Evolutionary conservation across 1,140 invertebrate genomes (phyloP), one percentile per base, ranked within the genome.

Genomic region (Monomorium pharaonis): DNA sequence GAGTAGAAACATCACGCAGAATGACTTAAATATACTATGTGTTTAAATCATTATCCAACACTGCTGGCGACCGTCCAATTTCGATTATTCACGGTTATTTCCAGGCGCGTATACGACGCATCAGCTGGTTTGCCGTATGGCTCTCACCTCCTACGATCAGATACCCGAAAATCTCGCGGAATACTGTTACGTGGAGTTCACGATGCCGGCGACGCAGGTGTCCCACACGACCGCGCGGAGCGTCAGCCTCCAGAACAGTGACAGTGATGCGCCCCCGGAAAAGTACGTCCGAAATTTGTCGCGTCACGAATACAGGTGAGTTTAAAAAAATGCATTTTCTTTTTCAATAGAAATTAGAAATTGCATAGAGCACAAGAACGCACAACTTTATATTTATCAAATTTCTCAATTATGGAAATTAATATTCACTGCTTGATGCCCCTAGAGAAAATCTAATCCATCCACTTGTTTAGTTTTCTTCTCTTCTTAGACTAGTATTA

Each of bases 231-330:
- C 99, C 21, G 98, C 99, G 85, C 96, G 99, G 88, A 99, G 98
- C 78, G 98, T 99, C 30, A 98, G 98, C 86, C 97, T 99, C 83
- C 97, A 97, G 91, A 97, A 98, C 88, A 98, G 97, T 89, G 98
- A 98, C 94, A 97, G 97, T 69, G 98, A 98, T 86, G 98, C 98
- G 92, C 98, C 99, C 14, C 99, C 99, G 6, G 99, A 99, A 95
- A 99, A 99, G 95, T 99, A 99, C 95, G 99, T 99, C 7, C 96
- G 98, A 86, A 99, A 99, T 95, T 96, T 99, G 80, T 98, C 99
- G n/a, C 97, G 98, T 88, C 99, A 99, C 95, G 98, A 99, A 93
- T 99, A 99, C 95, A 97, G 96, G 97, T 98, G 94, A 96, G 96
- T 78, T 33, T 5, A 27, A 9, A 67, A 30, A 51, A 3, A 49